Percentiles rank a stretch among this genome's conserved stretches.
phyloP scores from a whole-genome alignment of 2,888 invertebrate species.

The Leucoma salicis region DNA sequence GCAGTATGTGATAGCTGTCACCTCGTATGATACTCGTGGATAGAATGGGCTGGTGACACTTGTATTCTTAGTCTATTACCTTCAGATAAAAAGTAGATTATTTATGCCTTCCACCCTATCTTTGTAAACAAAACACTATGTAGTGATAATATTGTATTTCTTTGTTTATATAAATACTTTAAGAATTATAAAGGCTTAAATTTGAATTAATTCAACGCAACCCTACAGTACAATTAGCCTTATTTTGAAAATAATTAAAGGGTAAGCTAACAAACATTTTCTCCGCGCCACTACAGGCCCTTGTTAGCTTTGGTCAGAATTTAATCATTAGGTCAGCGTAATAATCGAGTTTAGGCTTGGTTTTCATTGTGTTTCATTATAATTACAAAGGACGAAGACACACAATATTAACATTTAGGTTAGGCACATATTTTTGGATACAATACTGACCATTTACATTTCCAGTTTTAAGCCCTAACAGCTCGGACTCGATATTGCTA shows the following conservation, averaged over 20 bases:
- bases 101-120: too few relatives aligned
- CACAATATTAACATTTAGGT: background rate
- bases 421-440: too few relatives aligned
- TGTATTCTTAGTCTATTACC: too few relatives aligned
- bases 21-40: too few relatives aligned
- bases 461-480: too few relatives aligned
- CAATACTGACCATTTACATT: too few relatives aligned
- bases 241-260: conserved; percentile 23
- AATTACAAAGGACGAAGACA: conserved; percentile 13
- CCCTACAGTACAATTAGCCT: conserved; percentile 3
- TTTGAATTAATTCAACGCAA: background rate
- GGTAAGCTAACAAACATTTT: conserved; percentile 30
- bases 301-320: conserved; percentile 33
- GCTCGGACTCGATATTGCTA: too few relatives aligned
- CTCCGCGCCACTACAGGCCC: conserved; percentile 30
- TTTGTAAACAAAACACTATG: too few relatives aligned
- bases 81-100: too few relatives aligned
- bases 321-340: conserved; percentile 29
- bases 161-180: background rate
- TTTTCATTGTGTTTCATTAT: conserved; percentile 28
- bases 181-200: background rate
- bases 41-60: too few relatives aligned
- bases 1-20: too few relatives aligned
- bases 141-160: too few relatives aligned
- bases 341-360: conserved; percentile 37